These are phyloP conservation scores for Leucopsar rothschildi DNA, from an alignment of 2,113 vertebrate genomes.

Conservation along the genomic window DNA sequence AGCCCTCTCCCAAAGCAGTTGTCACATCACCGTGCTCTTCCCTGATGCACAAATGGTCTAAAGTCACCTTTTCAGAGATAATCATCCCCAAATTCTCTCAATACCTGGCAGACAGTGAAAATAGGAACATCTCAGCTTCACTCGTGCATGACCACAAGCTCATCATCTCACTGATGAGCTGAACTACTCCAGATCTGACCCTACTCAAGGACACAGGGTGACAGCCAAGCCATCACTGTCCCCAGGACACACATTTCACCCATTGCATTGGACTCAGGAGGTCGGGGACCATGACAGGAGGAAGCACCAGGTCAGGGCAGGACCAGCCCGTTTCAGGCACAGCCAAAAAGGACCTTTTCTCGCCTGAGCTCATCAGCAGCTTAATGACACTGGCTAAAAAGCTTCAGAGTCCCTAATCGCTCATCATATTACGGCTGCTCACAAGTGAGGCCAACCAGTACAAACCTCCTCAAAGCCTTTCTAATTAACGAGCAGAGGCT, in stretches of 20 bases:
- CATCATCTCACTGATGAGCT: background rate
- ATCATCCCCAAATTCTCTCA: background rate
- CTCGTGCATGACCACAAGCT: background rate
- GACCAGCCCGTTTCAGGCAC: background rate
- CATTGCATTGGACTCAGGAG: background rate
- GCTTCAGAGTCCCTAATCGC: conserved; percentile 9
- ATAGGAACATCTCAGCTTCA: background rate
- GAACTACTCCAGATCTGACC: background rate
- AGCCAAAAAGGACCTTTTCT: background rate
- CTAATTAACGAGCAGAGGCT: conserved; percentile 15
- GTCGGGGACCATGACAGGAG: fast-evolving
- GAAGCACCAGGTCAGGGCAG: background rate
- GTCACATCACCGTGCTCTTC: background rate
- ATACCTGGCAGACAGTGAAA: background rate
- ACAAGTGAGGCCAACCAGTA: conserved; percentile 18
- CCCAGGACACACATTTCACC: background rate
- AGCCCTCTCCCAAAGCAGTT: background rate
- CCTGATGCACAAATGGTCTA: background rate
- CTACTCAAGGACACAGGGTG: background rate
- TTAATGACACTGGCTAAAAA: conserved; percentile 26
- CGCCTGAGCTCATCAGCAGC: background rate
- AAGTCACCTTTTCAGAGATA: background rate
- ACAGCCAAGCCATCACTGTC: background rate
- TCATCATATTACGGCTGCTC: background rate
- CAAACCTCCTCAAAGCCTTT: conserved; percentile 17